phyloP scores from a whole-genome alignment of 1,140 invertebrate genomes.

The Popillia japonica region DNA sequence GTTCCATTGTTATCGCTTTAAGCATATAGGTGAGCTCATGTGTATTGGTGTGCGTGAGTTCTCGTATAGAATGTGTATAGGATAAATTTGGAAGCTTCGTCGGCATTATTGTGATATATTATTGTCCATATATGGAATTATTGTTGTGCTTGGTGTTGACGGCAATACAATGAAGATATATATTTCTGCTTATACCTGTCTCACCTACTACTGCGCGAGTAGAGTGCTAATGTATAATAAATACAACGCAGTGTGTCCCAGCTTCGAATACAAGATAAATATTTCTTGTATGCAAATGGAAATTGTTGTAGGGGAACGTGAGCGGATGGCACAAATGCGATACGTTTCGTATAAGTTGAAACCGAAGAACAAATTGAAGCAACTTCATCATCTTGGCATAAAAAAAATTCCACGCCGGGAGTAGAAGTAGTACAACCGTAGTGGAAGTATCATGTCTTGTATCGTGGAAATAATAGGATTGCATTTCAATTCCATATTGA shows the following conservation, averaged over 20 bases:
- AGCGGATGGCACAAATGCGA: not conserved
- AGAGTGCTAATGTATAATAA: conserved; percentile 32
- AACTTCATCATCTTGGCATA: conserved; percentile 1
- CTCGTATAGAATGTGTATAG: not conserved
- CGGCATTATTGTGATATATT: conserved; percentile 30
- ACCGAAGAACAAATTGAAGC: not conserved
- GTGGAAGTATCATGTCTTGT: not conserved
- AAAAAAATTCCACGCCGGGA: not conserved
- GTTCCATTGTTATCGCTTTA: conserved; percentile 27
- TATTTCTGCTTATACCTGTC: conserved; percentile 24
- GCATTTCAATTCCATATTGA: no score
- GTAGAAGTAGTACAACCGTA: not conserved
- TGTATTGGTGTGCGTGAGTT: not conserved
- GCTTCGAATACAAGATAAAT: conserved; percentile 25
- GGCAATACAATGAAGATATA: conserved; percentile 30
- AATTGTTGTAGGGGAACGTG: conserved; percentile 12
- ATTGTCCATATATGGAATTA: conserved; percentile 23
- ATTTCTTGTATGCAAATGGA: conserved; percentile 5
- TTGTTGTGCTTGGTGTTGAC: conserved; percentile 25
- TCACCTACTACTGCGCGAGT: not conserved
- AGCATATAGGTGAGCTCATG: not conserved
- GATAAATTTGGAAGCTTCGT: conserved; percentile 27
- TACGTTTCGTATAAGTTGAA: conserved; percentile 17
- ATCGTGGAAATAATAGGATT: no score
- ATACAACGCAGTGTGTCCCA: conserved; percentile 7